phyloP scores from a whole-genome alignment of 2,797 vertebrate genomes.

The Anomalospiza imberbis region DNA sequence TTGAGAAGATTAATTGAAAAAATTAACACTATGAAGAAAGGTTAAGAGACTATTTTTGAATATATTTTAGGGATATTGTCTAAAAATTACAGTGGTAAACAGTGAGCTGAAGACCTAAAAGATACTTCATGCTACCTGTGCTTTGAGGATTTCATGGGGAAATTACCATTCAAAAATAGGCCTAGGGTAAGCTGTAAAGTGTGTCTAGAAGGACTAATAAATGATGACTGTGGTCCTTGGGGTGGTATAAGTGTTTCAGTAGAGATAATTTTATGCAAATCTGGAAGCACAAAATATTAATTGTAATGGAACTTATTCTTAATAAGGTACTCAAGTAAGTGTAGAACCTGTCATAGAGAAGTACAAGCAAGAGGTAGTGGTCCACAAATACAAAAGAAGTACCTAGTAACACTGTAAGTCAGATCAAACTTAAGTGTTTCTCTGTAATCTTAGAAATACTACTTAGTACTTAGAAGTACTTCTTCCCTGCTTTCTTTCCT shows the following conservation, averaged over 20 bases:
- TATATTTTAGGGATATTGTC: background rate
- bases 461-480: background rate
- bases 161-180: background rate
- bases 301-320: background rate
- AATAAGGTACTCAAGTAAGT: background rate
- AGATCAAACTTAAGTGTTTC: background rate
- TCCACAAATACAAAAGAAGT: background rate
- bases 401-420: background rate
- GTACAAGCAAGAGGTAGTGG: background rate
- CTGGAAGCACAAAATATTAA: background rate
- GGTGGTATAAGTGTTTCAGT: background rate
- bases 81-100: background rate
- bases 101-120: background rate
- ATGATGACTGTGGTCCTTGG: background rate
- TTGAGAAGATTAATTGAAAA: background rate
- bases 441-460: background rate
- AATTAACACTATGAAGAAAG: background rate
- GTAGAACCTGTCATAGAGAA: background rate
- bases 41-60: background rate
- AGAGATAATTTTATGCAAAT: background rate
- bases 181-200: background rate
- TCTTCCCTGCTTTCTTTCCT: background rate
- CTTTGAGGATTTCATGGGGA: background rate
- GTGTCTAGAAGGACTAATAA: background rate
- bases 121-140: background rate